Conservation (phyloP, 2,888 invertebrate genomes). For the Stenurella melanura region DNA sequence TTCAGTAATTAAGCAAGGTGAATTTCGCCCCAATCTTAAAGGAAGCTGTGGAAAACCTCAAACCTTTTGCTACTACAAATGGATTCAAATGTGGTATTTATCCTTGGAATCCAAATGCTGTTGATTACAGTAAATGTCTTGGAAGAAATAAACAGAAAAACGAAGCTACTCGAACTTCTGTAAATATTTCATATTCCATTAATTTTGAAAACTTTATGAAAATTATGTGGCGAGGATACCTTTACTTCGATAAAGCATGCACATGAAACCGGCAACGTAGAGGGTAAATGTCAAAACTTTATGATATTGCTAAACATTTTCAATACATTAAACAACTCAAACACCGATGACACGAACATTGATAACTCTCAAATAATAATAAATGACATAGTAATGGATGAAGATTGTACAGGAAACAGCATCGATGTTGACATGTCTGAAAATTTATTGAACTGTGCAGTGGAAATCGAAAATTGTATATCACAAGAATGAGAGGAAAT, state of each 20-base stretch:
- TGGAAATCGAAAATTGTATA: too few relatives aligned
- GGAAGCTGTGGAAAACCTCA: too few relatives aligned
- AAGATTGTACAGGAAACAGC: neutral
- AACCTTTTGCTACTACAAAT: too few relatives aligned
- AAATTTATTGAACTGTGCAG: neutral
- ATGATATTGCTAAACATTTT: neutral
- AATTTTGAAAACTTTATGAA: neutral
- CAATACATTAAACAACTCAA: neutral
- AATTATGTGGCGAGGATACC: neutral
- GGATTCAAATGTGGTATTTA: too few relatives aligned
- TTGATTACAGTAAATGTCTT: too few relatives aligned
- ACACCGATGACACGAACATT: neutral
- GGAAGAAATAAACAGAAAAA: too few relatives aligned
- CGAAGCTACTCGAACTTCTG: too few relatives aligned
- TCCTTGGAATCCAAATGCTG: too few relatives aligned
- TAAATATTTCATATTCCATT: neutral
- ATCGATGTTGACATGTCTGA: neutral
- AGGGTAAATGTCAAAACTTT: constrained; percentile 2
- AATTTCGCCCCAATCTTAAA: too few relatives aligned
- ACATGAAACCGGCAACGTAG: neutral
- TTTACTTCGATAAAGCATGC: neutral
- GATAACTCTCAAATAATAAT: neutral
- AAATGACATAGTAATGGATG: neutral
- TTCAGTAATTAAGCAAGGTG: too few relatives aligned
- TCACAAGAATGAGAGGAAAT: too few relatives aligned